Evolutionary conservation across 1,140 invertebrate species (phyloP).

Genomic region (Atta texana): DNA sequence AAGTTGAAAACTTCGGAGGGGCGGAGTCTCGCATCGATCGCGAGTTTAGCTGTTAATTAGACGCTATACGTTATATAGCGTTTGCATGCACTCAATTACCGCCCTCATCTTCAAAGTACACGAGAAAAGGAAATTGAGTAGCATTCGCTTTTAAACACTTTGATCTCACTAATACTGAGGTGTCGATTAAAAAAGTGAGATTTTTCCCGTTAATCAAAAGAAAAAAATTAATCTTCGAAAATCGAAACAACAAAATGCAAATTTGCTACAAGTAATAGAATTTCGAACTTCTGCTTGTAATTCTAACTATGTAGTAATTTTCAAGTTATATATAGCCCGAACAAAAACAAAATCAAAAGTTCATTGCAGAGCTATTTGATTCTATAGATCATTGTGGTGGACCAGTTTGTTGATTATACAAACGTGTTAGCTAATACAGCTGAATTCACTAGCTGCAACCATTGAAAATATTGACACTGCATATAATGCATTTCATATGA

Average conservation of each 20-base stretch:
- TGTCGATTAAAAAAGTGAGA: neutral
- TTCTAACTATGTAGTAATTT: conserved; percentile 26
- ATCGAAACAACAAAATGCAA: neutral
- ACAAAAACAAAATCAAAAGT: conserved; percentile 75
- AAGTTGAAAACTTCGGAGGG: conserved; percentile 37
- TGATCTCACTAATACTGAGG: neutral
- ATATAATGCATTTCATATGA: neutral
- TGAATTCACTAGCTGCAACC: neutral
- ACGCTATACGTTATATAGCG: conserved; percentile 42
- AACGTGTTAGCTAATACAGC: neutral
- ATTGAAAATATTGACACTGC: neutral
- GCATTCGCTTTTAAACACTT: conserved; percentile 17
- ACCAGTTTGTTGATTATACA: neutral
- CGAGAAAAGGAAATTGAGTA: conserved; percentile 32
- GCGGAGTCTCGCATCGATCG: conserved; percentile 49
- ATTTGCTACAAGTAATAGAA: neutral
- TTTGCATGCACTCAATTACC: conserved; percentile 54
- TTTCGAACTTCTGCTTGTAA: neutral
- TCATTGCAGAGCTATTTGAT: conserved; percentile 71
- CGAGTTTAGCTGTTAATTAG: conserved; percentile 58
- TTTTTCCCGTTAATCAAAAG: neutral
- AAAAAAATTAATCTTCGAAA: neutral
- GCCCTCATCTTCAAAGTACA: conserved; percentile 14
- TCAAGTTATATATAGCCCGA: conserved; percentile 45
- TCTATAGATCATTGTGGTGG: conserved; percentile 49